Percentiles rank a stretch among this genome's conserved stretches.
phyloP scores from a whole-genome alignment of 2,888 invertebrate species.

The Phortica magna region DNA sequence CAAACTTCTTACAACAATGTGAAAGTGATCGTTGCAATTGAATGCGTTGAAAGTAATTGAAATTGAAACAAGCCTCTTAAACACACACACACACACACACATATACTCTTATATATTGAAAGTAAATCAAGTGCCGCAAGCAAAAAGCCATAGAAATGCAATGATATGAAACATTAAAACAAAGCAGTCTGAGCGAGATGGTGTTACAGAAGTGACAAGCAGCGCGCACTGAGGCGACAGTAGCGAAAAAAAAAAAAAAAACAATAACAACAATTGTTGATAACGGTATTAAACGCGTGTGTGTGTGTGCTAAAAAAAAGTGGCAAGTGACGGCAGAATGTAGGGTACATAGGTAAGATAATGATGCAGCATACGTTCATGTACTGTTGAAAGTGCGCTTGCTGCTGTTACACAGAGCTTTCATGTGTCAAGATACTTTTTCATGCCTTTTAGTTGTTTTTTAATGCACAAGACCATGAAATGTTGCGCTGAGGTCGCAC shows the following conservation, averaged over 20 bases:
- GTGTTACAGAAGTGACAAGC: background rate
- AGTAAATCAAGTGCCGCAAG: background rate
- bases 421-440: background rate
- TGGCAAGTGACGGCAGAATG: background rate
- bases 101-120: background rate
- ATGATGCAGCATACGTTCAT: background rate
- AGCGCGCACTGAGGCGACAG: background rate
- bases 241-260: background rate
- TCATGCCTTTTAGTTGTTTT: too few species aligned
- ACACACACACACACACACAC: background rate
- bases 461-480: slow-evolving; percentile 4
- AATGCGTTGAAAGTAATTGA: slow-evolving; percentile 21
- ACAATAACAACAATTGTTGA: background rate
- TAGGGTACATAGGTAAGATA: too few species aligned
- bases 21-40: slow-evolving; percentile 15
- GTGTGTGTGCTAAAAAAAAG: background rate
- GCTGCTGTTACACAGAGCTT: background rate
- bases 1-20: background rate
- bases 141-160: background rate
- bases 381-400: background rate
- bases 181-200: background rate
- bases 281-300: background rate
- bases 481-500: background rate
- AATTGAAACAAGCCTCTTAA: background rate
- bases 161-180: background rate